Evolutionary conservation across 1,140 invertebrate genomes (phyloP), one percentile per base, ranked within the genome.

Genomic region (Lasioglossum albipes): DNA sequence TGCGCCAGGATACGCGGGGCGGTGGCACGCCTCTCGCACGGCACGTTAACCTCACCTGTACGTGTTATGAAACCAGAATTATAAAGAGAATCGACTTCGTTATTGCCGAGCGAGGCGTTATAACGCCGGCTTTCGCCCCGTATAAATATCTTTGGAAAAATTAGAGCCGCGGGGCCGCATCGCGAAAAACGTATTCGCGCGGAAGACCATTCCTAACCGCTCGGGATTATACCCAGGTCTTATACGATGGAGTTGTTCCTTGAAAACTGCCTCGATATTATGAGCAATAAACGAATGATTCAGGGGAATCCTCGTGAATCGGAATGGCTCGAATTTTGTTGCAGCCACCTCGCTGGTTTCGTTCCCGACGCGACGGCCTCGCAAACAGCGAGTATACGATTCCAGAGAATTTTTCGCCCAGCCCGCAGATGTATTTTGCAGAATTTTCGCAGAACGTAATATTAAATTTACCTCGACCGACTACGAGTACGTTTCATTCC

Each of bases 1-100:
- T 93, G 69, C 96, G 94, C 98, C 98, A 99, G 76, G 95, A 96
- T 65, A 99, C 95, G 87, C 96, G 95, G 1, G 98, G 98, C 62
- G 94, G 92, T 0, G 98, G 98, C 91, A 96, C 96, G 2, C 98
- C 98, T 77, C 95, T 94, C 7, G 98, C 97, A 79, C 94, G 93
- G 92, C 96, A 96, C 70, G 92, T 94, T 75, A 96, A 89, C 80
- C 94, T 95, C 70, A 93, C 91, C 92, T 93, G 87, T 86, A 87
- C 86, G 86, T 86, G 86, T 84, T 87, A 86, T 74, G 86, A 87
- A 87, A 87, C 71, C 85, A 72, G 82, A 87, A 87, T 87, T 87
- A 86, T 86, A 83, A 86, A 86, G 81, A 78, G 84, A 86, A 87
- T 82, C 81, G 84, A 83, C 72, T 83, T 86, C 76, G 84, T 86